phyloP scores from a whole-genome alignment of 30 jellyfish, hydroid and myxozoan species.

The Haliclystus octoradiatus region DNA sequence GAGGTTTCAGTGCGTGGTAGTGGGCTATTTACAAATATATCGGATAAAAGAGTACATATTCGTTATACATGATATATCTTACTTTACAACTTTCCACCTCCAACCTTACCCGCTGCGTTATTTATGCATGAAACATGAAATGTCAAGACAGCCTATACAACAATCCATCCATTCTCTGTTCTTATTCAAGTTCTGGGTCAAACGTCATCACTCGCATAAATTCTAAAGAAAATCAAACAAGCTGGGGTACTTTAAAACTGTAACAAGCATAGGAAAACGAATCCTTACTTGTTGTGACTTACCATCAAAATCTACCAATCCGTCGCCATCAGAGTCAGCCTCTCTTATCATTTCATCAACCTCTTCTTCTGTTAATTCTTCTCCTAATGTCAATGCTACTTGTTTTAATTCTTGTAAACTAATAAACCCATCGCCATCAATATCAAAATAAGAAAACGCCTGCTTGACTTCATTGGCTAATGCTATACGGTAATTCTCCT shows the following conservation, averaged over 20 bases:
- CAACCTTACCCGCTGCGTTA: too few relatives aligned
- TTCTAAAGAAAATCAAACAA: slow-evolving; percentile 22
- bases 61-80: too few relatives aligned
- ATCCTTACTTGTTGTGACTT: too few relatives aligned
- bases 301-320: slow-evolving; percentile 75
- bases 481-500: slow-evolving; percentile 36
- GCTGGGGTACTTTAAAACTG: too few relatives aligned
- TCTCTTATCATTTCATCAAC: slow-evolving; percentile 79
- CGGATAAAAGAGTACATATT: too few relatives aligned
- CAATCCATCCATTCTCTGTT: too few relatives aligned
- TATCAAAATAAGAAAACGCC: slow-evolving; percentile 64
- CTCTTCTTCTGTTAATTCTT: slow-evolving; percentile 65
- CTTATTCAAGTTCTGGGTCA: slow-evolving; percentile 22
- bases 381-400: slow-evolving; percentile 60
- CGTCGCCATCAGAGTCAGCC: slow-evolving; percentile 88
- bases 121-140: too few relatives aligned
- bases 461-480: slow-evolving; percentile 54
- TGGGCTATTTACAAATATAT: too few relatives aligned
- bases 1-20: too few relatives aligned
- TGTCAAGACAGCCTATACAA: too few relatives aligned
- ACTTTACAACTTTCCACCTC: too few relatives aligned
- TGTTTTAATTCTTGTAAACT: slow-evolving; percentile 53
- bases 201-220: slow-evolving; percentile 56
- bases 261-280: too few relatives aligned
- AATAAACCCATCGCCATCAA: slow-evolving; percentile 81